These are phyloP conservation scores for Caenorhabditis sp. DNA, from an alignment of 2,888 invertebrate species.

Conservation along the genomic window DNA sequence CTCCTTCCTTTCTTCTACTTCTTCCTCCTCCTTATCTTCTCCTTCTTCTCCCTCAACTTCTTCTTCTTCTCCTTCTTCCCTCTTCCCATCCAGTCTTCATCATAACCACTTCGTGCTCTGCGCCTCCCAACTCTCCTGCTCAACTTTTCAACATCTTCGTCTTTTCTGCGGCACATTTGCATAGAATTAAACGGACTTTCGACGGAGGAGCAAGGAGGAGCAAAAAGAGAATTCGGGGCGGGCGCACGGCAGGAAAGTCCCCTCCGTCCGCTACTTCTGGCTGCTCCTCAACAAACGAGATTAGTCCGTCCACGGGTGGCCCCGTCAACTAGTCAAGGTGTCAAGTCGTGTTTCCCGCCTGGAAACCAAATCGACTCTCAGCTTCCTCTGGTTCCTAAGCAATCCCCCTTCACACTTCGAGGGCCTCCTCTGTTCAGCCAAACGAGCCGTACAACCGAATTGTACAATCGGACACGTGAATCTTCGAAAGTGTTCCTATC, in stretches of 20 bases:
- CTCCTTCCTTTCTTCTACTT: conserved; percentile 26
- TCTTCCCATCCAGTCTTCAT: conserved; percentile 23
- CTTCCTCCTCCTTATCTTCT: conserved; percentile 23
- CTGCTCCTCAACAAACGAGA: conserved; percentile 36
- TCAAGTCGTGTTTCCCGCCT: conserved; percentile 5
- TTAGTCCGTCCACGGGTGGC: conserved; percentile 32
- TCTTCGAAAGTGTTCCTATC: too few species aligned
- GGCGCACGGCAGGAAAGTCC: neutral
- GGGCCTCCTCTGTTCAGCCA: too few species aligned
- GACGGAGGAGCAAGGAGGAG: conserved; percentile 32
- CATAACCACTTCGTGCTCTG: conserved; percentile 51
- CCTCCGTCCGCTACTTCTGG: too few species aligned
- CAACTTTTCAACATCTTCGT: conserved; percentile 50
- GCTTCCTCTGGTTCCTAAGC: too few species aligned
- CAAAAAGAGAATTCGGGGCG: conserved; percentile 35
- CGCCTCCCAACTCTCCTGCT: conserved; percentile 21
- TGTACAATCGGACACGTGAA: too few species aligned
- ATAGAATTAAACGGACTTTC: conserved; percentile 62
- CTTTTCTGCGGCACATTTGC: conserved; percentile 47
- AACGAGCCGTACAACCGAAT: too few species aligned
- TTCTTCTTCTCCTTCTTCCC: conserved; percentile 32
- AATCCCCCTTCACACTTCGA: too few species aligned
- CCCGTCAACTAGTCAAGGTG: conserved; percentile 14
- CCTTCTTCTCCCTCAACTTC: conserved; percentile 4
- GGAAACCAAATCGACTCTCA: neutral